Evolutionary conservation across 2,888 invertebrate species (phyloP).

Genomic region (Rhodophaea formosa): DNA sequence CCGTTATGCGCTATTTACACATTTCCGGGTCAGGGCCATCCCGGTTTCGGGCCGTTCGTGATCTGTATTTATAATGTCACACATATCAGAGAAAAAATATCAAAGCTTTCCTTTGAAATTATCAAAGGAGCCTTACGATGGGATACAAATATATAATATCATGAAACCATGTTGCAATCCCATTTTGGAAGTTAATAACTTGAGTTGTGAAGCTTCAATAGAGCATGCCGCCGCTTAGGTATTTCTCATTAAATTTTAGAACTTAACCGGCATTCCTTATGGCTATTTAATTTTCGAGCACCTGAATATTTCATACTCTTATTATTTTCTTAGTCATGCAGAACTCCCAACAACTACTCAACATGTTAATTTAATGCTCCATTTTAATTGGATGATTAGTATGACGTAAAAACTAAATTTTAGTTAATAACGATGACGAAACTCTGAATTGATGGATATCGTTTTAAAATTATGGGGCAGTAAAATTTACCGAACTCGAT

Average conservation of each 20-base stretch:
- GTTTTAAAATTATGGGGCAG: background rate
- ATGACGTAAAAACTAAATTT: background rate
- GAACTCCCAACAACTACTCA: background rate
- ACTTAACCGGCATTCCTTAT: background rate
- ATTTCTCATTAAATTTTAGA: background rate
- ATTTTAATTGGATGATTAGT: background rate
- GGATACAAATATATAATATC: no score
- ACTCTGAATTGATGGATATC: background rate
- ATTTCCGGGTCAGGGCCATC: no score
- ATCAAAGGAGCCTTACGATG: no score
- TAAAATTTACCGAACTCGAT: background rate
- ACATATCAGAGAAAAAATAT: no score
- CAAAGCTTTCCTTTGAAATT: no score
- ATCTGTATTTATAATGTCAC: no score
- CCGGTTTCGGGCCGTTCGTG: no score
- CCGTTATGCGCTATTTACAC: no score
- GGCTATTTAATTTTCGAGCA: background rate
- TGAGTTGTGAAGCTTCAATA: background rate
- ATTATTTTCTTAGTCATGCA: constrained; percentile 3
- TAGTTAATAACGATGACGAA: background rate
- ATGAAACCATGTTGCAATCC: background rate
- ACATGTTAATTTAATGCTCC: background rate
- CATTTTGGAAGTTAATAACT: background rate
- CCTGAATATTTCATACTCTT: constrained; percentile 5
- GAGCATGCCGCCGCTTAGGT: background rate